Evolutionary conservation across 2,888 invertebrate genomes (phyloP).

Genomic region (Sepiola atlantica): DNA sequence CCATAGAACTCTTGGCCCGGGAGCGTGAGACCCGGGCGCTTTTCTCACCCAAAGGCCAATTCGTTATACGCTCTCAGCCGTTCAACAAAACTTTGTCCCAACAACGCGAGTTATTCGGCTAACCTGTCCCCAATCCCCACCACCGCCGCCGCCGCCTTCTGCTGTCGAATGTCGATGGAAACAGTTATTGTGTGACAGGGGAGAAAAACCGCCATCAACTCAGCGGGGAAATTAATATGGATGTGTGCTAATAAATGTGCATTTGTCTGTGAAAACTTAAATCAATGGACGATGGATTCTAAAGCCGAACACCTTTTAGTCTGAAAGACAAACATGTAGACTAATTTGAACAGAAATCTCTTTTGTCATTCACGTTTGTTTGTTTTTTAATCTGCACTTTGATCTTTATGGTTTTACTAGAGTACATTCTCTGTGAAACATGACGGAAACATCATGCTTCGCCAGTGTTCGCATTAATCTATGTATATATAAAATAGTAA

Average conservation of each 20-base stretch:
- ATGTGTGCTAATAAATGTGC: not conserved
- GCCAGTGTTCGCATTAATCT: too few relatives aligned
- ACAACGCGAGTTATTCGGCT: not conserved
- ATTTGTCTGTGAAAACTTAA: not conserved
- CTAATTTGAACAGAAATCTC: not conserved
- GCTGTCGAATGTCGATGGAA: not conserved
- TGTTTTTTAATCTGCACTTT: too few relatives aligned
- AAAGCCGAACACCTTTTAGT: not conserved
- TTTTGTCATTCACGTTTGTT: not conserved
- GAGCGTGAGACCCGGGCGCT: not conserved
- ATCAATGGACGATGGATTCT: not conserved
- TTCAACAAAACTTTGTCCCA: not conserved
- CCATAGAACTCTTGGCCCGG: not conserved
- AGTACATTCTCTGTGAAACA: too few relatives aligned
- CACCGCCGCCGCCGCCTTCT: not conserved
- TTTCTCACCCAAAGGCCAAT: not conserved
- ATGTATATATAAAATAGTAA: too few relatives aligned
- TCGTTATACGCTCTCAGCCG: not conserved
- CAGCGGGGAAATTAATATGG: not conserved
- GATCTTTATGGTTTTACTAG: too few relatives aligned
- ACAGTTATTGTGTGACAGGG: not conserved
- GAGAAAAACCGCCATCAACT: not conserved
- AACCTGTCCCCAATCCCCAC: not conserved
- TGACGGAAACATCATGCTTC: too few relatives aligned
- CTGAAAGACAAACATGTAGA: not conserved